Conservation (phyloP, 92 coral and sea anemone genomes). For the Phenganax marumi region DNA sequence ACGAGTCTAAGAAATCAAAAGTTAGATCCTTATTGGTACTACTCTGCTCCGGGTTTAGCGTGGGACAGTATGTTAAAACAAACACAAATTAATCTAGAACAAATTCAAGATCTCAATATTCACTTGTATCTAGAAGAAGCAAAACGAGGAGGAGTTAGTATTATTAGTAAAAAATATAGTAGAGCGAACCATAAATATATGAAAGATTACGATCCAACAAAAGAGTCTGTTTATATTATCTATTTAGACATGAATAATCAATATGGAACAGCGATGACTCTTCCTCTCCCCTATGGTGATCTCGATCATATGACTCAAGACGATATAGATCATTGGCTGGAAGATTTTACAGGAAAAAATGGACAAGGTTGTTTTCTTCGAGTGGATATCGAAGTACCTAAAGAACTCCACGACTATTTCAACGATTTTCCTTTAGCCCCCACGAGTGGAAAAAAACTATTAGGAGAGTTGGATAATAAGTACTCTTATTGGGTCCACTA, state of each 20-base stretch:
- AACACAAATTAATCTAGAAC: background rate
- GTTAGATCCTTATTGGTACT: constrained; percentile 41
- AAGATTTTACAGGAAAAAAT: background rate
- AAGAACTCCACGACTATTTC: background rate
- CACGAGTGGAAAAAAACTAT: background rate
- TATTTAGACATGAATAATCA: constrained; percentile 12
- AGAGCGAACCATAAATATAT: constrained; percentile 15
- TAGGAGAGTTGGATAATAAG: background rate
- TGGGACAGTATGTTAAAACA: constrained; percentile 19
- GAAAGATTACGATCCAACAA: background rate
- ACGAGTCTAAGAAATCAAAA: background rate
- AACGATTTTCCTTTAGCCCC: background rate
- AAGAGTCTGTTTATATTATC: background rate
- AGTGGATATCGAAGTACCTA: constrained; percentile 30
- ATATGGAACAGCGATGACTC: constrained; percentile 18
- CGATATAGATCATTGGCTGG: too few relatives aligned
- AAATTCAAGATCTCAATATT: background rate
- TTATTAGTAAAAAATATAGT: background rate
- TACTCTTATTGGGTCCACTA: background rate
- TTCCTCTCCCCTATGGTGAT: background rate
- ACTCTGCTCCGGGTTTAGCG: constrained; percentile 30
- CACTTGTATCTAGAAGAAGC: background rate
- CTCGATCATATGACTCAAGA: background rate
- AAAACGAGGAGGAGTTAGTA: background rate
- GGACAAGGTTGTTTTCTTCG: background rate